Evolutionary conservation across 2,113 vertebrate genomes (phyloP).

Genomic region (Eublepharis macularius): DNA sequence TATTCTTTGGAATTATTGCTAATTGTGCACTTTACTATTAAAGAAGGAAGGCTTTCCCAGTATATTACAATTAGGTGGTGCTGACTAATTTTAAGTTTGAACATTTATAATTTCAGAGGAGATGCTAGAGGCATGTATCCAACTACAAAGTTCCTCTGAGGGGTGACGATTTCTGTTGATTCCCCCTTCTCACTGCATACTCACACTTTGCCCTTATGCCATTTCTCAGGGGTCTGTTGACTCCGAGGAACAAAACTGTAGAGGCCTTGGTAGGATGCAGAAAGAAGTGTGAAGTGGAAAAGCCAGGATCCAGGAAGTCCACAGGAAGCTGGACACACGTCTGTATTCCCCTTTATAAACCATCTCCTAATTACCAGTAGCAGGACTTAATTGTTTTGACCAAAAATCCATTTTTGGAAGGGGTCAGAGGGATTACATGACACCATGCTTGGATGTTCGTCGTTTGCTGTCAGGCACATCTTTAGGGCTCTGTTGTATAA

Average conservation of each 20-base stretch:
- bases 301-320: no score
- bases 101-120: not conserved
- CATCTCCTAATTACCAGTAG: slow-evolving; percentile 51
- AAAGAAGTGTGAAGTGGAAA: no score
- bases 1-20: slow-evolving; percentile 75
- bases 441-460: slow-evolving; percentile 81
- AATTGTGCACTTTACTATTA: not conserved
- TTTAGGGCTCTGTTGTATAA: slow-evolving; percentile 80
- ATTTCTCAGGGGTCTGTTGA: no score
- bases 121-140: not conserved
- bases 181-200: no score
- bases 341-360: not conserved
- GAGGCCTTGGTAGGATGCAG: no score
- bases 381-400: slow-evolving; percentile 69
- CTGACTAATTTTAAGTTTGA: slow-evolving; percentile 57
- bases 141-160: no score
- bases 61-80: slow-evolving; percentile 67
- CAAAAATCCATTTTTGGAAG: slow-evolving; percentile 92
- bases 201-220: no score
- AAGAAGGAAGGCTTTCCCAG: slow-evolving; percentile 57
- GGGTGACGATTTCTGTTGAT: no score
- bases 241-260: no score
- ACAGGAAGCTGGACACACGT: no score
- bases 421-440: slow-evolving; percentile 85
- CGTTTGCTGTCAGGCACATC: slow-evolving; percentile 88